A percentile compares a stretch with the other conserved stretches of the same genome.
Evolutionary conservation across 2,113 vertebrate genomes (phyloP).

Genomic region (Amia ocellicauda): DNA sequence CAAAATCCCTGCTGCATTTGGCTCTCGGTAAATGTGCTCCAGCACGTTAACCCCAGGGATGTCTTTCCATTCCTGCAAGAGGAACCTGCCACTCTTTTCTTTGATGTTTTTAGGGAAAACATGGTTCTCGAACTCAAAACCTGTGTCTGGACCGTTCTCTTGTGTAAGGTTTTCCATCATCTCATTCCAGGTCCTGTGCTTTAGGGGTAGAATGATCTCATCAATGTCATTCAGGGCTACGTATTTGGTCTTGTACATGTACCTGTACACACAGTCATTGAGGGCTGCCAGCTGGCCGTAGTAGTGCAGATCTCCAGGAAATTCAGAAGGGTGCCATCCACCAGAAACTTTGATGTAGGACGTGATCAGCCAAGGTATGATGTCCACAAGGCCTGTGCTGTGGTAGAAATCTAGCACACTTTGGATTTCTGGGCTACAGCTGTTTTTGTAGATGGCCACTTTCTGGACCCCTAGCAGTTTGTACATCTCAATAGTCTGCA

Average conservation of each 20-base stretch:
- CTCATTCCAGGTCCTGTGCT: background rate
- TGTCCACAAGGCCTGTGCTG: slow-evolving; percentile 38
- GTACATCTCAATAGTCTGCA: slow-evolving; percentile 53
- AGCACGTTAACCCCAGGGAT: slow-evolving; percentile 17
- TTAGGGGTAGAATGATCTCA: slow-evolving; percentile 45
- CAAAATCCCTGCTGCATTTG: background rate
- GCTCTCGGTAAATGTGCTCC: slow-evolving; percentile 11
- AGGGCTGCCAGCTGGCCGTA: slow-evolving; percentile 19
- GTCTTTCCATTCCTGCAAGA: slow-evolving; percentile 10
- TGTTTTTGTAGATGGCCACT: slow-evolving; percentile 54
- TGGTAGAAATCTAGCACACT: slow-evolving; percentile 47
- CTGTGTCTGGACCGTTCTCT: background rate
- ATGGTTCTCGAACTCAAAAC: slow-evolving; percentile 18
- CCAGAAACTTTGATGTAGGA: slow-evolving; percentile 38
- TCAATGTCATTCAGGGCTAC: slow-evolving; percentile 45
- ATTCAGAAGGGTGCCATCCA: slow-evolving; percentile 20
- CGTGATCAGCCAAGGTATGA: slow-evolving; percentile 51
- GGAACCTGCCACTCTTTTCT: slow-evolving; percentile 11
- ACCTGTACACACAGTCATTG: slow-evolving; percentile 22
- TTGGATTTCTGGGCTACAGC: slow-evolving; percentile 46
- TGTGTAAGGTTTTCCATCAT: background rate
- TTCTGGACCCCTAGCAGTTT: slow-evolving; percentile 46
- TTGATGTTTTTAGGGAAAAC: slow-evolving; percentile 13
- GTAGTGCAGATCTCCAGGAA: slow-evolving; percentile 27
- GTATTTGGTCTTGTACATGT: slow-evolving; percentile 23